Conservation (phyloP, 2,888 invertebrate genomes). For the Yponomeuta malinellus region DNA sequence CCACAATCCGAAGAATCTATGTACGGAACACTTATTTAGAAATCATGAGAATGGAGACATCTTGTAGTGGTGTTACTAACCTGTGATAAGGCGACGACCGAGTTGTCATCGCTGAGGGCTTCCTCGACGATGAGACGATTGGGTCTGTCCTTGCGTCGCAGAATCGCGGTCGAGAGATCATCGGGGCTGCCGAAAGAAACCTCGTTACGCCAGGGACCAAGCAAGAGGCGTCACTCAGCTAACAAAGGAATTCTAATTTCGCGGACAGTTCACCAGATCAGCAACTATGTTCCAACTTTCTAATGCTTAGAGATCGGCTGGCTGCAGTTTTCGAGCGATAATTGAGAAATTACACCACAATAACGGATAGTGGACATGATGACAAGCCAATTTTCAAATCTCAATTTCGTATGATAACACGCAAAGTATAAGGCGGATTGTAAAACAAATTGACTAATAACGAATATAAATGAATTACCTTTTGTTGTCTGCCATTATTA, state of each 20-base stretch:
- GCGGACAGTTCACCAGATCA: not conserved
- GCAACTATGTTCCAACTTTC: not conserved
- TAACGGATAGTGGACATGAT: constrained; percentile 52
- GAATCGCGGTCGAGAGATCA: constrained; percentile 98
- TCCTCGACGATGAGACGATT: constrained; percentile 99
- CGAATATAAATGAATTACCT: constrained; percentile 48
- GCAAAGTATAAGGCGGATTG: not conserved
- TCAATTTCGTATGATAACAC: constrained; percentile 33
- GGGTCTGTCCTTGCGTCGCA: constrained; percentile 97
- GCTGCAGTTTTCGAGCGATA: not conserved
- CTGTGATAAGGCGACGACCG: constrained; percentile 97
- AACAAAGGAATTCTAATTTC: constrained; percentile 12
- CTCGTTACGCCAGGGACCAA: constrained; percentile 18
- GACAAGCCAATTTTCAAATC: constrained; percentile 71
- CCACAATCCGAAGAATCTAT: not conserved
- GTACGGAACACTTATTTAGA: not conserved
- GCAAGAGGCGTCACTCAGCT: constrained; percentile 7
- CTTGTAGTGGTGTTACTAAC: constrained; percentile 53
- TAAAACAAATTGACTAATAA: constrained; percentile 19
- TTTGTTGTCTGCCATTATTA: constrained; percentile 75
- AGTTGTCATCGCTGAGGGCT: constrained; percentile 99
- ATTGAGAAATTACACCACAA: not conserved
- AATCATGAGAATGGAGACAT: not conserved
- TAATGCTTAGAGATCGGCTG: not conserved
- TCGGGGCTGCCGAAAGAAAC: constrained; percentile 77